Percentiles rank a stretch among this genome's conserved stretches.
These are phyloP conservation scores for Amphiprion clarkii DNA, from an alignment of 2,797 vertebrate species.

Conservation along the genomic window DNA sequence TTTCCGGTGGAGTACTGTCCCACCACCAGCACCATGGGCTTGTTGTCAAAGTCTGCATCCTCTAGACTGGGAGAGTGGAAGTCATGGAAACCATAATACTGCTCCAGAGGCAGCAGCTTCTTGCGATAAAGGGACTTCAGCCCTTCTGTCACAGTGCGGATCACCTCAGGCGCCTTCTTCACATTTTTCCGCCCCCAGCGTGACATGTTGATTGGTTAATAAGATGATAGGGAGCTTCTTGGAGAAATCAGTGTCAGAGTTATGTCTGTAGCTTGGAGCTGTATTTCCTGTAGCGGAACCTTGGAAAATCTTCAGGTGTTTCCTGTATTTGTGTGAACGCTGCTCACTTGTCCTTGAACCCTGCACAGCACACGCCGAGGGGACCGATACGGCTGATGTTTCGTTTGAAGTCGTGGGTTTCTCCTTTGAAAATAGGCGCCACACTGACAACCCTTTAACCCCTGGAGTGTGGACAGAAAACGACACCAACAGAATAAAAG, in stretches of 20 bases:
- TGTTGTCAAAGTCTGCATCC: slow-evolving; percentile 94
- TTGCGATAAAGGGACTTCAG: slow-evolving; percentile 92
- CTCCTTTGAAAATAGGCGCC: slow-evolving; percentile 19
- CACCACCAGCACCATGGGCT: slow-evolving; percentile 95
- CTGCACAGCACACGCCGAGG: slow-evolving; percentile 34
- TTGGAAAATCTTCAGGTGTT: slow-evolving; percentile 72
- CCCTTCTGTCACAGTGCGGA: slow-evolving; percentile 93
- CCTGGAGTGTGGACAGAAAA: slow-evolving; percentile 57
- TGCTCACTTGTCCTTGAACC: slow-evolving; percentile 64
- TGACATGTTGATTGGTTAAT: slow-evolving; percentile 85
- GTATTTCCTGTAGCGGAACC: slow-evolving; percentile 61
- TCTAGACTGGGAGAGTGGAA: slow-evolving; percentile 93
- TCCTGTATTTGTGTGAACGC: slow-evolving; percentile 78
- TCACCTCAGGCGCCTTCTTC: slow-evolving; percentile 92
- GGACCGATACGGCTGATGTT: slow-evolving; percentile 34
- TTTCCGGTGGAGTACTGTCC: slow-evolving; percentile 96
- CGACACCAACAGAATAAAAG: neutral
- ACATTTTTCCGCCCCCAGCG: slow-evolving; percentile 92
- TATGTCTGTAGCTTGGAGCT: slow-evolving; percentile 38
- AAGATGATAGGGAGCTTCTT: slow-evolving; percentile 38
- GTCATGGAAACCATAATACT: slow-evolving; percentile 92
- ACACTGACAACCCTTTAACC: slow-evolving; percentile 26
- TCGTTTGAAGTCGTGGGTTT: slow-evolving; percentile 38
- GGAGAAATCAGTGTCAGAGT: slow-evolving; percentile 38
- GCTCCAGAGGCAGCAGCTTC: slow-evolving; percentile 93